Evolutionary conservation across 2,797 vertebrate species (phyloP).

Genomic region (Sebastes hubbsi): DNA sequence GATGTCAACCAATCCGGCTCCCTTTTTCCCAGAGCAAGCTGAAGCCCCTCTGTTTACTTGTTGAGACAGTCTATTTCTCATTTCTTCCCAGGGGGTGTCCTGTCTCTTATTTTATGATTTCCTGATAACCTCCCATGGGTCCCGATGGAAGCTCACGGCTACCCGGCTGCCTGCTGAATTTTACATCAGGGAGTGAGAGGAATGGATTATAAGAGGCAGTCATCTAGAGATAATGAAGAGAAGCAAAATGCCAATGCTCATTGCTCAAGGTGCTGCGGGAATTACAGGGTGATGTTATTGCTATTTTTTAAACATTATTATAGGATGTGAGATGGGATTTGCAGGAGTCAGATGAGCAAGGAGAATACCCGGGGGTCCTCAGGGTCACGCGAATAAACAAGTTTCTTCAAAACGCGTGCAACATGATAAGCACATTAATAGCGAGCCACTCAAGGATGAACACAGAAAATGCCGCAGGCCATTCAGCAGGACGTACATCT

Average conservation of each 20-base stretch:
- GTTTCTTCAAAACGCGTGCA: constrained; percentile 30
- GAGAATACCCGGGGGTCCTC: constrained; percentile 33
- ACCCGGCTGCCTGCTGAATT: constrained; percentile 70
- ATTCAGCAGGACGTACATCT: background rate
- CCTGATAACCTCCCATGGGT: constrained; percentile 77
- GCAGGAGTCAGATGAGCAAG: constrained; percentile 9
- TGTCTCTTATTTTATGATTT: constrained; percentile 78
- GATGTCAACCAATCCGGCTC: constrained; percentile 46
- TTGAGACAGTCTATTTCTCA: constrained; percentile 63
- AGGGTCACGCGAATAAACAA: constrained; percentile 49
- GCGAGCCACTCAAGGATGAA: constrained; percentile 2
- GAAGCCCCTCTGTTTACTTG: constrained; percentile 66
- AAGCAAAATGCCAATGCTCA: constrained; percentile 75
- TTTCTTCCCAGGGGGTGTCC: constrained; percentile 64
- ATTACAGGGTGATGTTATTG: constrained; percentile 64
- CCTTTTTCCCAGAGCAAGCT: constrained; percentile 40
- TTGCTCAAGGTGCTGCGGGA: constrained; percentile 68
- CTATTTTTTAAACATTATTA: constrained; percentile 58
- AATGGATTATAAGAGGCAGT: constrained; percentile 79
- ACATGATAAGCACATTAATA: constrained; percentile 21
- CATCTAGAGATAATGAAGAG: constrained; percentile 83
- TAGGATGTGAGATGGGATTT: constrained; percentile 39
- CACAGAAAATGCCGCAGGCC: background rate
- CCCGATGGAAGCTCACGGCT: constrained; percentile 63
- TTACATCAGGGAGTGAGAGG: constrained; percentile 71